Conservation (phyloP, 2,797 vertebrate species). For the Meda fulgida region DNA sequence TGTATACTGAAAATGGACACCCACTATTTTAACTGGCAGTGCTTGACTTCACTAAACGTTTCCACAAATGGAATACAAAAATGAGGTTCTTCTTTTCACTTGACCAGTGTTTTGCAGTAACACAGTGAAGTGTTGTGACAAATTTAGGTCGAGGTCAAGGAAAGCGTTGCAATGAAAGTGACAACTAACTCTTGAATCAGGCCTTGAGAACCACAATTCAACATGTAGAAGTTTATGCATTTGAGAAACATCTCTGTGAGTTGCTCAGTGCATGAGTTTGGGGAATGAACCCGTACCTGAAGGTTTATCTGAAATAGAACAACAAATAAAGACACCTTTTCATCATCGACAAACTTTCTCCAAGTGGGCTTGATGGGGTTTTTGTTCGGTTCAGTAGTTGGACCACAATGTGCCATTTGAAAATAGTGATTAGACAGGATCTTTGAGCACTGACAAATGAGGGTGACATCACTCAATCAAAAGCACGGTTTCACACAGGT, state of each 20-base stretch:
- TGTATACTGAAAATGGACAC: conserved; percentile 79
- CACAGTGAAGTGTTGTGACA: conserved; percentile 20
- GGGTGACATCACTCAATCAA: conserved; percentile 70
- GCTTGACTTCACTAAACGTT: conserved; percentile 76
- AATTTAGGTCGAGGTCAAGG: conserved; percentile 13
- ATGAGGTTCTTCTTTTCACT: conserved; percentile 5
- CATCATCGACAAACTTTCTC: conserved; percentile 33
- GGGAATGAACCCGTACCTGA: conserved; percentile 61
- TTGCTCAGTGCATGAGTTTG: conserved; percentile 50
- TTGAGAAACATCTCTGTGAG: conserved; percentile 39
- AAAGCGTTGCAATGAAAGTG: conserved; percentile 15
- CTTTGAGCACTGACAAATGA: conserved; percentile 65
- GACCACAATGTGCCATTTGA: conserved; percentile 70
- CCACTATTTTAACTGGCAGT: conserved; percentile 89
- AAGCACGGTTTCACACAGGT: conserved; percentile 60
- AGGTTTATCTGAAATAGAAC: conserved; percentile 44
- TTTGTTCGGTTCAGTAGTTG: conserved; percentile 35
- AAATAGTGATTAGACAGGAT: conserved; percentile 74
- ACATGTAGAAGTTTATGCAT: conserved; percentile 16
- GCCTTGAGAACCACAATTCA: conserved; percentile 26
- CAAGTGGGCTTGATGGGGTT: conserved; percentile 44
- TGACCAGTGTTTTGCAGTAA: conserved; percentile 21
- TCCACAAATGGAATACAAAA: conserved; percentile 53
- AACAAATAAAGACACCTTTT: conserved; percentile 23
- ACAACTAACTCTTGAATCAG: conserved; percentile 37